Evolutionary conservation across 2,113 vertebrate genomes (phyloP), one percentile per base, ranked within the genome.

Genomic region (Brachyhypopomus occidentalis): DNA sequence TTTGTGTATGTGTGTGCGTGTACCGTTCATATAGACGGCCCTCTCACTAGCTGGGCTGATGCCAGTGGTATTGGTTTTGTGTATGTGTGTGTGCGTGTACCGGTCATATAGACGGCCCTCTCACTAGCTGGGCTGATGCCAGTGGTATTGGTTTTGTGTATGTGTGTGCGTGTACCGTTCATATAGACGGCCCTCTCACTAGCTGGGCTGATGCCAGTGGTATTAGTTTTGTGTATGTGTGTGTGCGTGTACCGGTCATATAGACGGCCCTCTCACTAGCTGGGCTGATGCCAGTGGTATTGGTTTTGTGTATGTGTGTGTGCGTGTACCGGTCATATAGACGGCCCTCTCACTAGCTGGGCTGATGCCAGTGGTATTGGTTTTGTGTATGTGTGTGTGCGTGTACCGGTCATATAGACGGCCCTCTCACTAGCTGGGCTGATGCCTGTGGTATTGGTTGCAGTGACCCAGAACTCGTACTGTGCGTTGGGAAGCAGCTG

Each of bases 391-490:
- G 30, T 30, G 30, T 30, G 30, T 30, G 30, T 30, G 30, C 3
- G 30, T 30, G 30, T 30, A 30, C 30, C 30, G 30, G 30, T 30
- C 30, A 30, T 30, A 30, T 30, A 30, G 30, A 30, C 92, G 0
- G 94, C 94, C 78, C 88, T 92, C 89, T 99, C 97, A 34, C 98
- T 99, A n/a, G 93, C 90, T 5, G 95, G 94, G 75, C 98, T 97
- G 87, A 91, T 87, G 34, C 98, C 98, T 0, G 95, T 94, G 58
- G 92, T 93, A 88, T 99, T 99, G 81, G 93, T 91, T 22, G 97
- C 97, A 2, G 92, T 96, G 81, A 98, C 96, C 96, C 96, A 98
- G 79, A 99, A 96, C 85, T 98, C 96, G 48, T 98, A 99, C 85
- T 98, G 96, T 19, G 95, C 95, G 2, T 97, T 97, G 0, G 97